Evolutionary conservation across 2,113 vertebrate species (phyloP).

Genomic region (Coracopsis vasa): DNA sequence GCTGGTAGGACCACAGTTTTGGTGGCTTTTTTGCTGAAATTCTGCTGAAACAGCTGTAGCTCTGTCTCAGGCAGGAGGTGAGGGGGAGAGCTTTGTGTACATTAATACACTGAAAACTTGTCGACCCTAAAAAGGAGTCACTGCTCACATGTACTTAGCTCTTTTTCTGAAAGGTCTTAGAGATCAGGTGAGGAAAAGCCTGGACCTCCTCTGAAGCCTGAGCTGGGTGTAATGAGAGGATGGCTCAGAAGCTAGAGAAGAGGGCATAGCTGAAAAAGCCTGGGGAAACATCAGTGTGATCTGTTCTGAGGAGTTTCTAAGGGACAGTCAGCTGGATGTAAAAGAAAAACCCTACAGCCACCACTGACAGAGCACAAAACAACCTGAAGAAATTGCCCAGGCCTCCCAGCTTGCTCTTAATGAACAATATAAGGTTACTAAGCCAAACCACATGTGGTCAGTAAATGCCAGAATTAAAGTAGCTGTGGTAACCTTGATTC

Average conservation of each 20-base stretch:
- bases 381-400: neutral
- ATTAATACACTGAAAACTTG: neutral
- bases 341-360: neutral
- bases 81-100: neutral
- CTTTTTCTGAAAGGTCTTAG: neutral
- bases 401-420: neutral
- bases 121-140: neutral
- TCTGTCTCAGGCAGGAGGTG: neutral
- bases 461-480: neutral
- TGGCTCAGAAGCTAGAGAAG: neutral
- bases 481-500: neutral
- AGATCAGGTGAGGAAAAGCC: neutral
- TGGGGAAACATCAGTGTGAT: neutral
- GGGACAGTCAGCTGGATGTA: neutral
- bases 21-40: neutral
- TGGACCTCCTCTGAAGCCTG: neutral
- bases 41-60: neutral
- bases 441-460: neutral
- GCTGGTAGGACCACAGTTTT: neutral
- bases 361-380: neutral
- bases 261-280: neutral
- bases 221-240: neutral
- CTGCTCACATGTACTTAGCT: accelerated
- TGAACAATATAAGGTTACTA: neutral
- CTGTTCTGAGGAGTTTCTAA: neutral